A percentile compares a stretch with the other conserved stretches of the same genome.
Conservation (phyloP, 2,113 vertebrate species). For the Choloepus hoffmanni region DNA sequence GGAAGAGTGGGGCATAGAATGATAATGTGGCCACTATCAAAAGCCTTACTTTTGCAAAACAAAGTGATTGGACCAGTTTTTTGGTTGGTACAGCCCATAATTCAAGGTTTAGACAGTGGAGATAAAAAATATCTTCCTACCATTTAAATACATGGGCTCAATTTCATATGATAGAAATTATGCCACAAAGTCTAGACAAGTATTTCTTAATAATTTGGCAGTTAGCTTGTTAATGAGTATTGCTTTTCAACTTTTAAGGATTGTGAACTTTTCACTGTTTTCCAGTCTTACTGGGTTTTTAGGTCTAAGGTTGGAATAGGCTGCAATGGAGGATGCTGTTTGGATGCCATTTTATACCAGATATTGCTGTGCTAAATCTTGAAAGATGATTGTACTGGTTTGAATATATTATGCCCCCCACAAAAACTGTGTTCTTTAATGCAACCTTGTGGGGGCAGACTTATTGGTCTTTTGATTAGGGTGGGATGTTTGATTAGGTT, state of each 20-base stretch:
- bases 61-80: background rate
- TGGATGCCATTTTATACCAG: background rate
- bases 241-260: background rate
- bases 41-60: background rate
- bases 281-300: background rate
- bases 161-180: background rate
- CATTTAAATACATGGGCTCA: background rate
- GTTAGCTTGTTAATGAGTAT: background rate
- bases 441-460: too few species aligned
- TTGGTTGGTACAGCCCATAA: background rate
- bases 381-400: background rate
- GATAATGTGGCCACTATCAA: background rate
- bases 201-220: background rate
- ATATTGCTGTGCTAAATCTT: background rate
- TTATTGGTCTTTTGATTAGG: too few species aligned
- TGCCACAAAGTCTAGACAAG: background rate
- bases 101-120: background rate
- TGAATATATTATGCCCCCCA: too few species aligned
- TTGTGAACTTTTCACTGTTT: background rate
- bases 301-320: background rate
- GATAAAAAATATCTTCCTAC: background rate
- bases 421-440: too few species aligned
- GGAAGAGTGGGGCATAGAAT: background rate
- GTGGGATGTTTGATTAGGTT: too few species aligned
- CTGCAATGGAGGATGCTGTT: background rate